phyloP scores from a whole-genome alignment of 2,888 invertebrate species.

The Eueremaeus valkanovi region DNA sequence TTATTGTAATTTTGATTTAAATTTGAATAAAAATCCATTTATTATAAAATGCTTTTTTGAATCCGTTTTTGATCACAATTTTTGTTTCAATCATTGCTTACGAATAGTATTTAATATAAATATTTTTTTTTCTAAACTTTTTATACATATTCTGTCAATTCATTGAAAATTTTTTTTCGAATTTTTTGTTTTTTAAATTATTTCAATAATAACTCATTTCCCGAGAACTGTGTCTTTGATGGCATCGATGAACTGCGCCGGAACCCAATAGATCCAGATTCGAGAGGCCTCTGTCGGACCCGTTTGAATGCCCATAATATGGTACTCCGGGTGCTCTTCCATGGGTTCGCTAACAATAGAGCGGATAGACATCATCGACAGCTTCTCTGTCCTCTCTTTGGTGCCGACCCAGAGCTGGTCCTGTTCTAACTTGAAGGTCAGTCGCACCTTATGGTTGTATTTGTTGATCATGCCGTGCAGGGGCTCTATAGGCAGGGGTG shows the following conservation, averaged over 20 bases:
- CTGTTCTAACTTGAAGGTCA: constrained; percentile 84
- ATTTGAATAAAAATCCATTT: constrained; percentile 3
- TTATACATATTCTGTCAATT: neutral
- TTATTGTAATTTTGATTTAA: neutral
- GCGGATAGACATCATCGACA: constrained; percentile 77
- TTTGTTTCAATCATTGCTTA: too few relatives aligned
- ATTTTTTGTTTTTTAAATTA: neutral
- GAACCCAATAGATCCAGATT: constrained; percentile 83
- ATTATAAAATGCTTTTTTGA: constrained; percentile 10
- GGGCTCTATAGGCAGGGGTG: constrained; percentile 70
- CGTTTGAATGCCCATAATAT: constrained; percentile 81
- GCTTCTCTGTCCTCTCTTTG: constrained; percentile 85
- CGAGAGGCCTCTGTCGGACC: constrained; percentile 86
- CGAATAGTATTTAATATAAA: neutral
- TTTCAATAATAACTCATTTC: neutral
- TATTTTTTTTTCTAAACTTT: neutral
- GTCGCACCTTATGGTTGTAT: constrained; percentile 78
- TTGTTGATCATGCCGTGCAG: constrained; percentile 86
- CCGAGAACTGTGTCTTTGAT: constrained; percentile 74
- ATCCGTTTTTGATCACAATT: neutral
- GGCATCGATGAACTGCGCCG: constrained; percentile 74
- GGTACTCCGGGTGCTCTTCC: constrained; percentile 82
- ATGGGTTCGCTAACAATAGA: constrained; percentile 74
- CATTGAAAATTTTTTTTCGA: neutral
- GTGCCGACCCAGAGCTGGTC: constrained; percentile 90